These are phyloP conservation scores for Rafetus swinhoei DNA, from an alignment of 2,113 vertebrate genomes.

Conservation along the genomic window DNA sequence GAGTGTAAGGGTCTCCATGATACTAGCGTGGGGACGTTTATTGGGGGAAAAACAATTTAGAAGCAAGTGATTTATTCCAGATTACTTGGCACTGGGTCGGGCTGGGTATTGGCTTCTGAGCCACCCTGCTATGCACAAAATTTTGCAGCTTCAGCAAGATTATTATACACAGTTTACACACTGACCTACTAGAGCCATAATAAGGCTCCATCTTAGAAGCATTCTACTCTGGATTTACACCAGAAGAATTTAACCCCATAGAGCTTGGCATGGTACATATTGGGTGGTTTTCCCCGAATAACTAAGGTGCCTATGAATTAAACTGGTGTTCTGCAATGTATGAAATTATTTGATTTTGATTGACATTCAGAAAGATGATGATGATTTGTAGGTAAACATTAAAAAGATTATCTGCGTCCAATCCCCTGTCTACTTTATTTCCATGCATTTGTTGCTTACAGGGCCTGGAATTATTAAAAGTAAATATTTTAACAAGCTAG, in stretches of 20 bases:
- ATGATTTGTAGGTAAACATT: not conserved
- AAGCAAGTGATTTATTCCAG: not conserved
- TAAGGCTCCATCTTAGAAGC: rapidly evolving
- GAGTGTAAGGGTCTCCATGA: rapidly evolving
- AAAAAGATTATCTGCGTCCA: not conserved
- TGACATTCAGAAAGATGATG: not conserved
- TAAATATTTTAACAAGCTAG: not conserved
- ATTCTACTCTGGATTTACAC: not conserved
- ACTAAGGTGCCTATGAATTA: not conserved
- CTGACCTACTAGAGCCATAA: rapidly evolving
- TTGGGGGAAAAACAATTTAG: rapidly evolving
- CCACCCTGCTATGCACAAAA: not conserved
- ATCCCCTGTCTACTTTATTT: not conserved
- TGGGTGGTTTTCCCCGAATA: rapidly evolving
- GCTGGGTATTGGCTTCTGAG: not conserved
- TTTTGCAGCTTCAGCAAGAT: not conserved
- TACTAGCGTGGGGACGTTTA: rapidly evolving
- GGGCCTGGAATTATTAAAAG: not conserved
- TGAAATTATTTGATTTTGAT: not conserved
- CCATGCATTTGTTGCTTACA: not conserved
- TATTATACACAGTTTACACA: rapidly evolving
- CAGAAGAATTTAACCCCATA: rapidly evolving
- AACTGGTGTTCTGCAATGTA: not conserved
- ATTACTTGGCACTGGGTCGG: not conserved
- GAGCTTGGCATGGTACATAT: too few species aligned